Evolutionary conservation across 2,888 invertebrate species (phyloP).

Genomic region (Drosophila longiperda): DNA sequence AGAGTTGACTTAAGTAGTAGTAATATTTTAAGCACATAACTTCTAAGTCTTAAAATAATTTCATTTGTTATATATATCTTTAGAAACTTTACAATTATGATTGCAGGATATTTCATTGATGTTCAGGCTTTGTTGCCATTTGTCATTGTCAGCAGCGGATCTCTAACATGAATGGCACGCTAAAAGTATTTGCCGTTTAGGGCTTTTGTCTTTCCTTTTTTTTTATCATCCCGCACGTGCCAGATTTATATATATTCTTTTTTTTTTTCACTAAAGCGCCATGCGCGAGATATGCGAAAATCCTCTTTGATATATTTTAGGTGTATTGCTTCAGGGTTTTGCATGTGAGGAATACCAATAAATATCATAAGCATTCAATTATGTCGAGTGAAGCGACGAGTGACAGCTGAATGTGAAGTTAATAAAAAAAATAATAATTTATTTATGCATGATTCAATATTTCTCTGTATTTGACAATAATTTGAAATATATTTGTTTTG

Average conservation of each 20-base stretch:
- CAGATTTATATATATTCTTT: constrained; percentile 10
- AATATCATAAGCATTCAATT: constrained; percentile 38
- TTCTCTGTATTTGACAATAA: not conserved
- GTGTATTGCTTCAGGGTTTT: constrained; percentile 22
- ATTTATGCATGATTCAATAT: not conserved
- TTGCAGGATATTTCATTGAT: constrained; percentile 1
- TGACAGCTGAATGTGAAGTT: not conserved
- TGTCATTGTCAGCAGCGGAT: constrained; percentile 16
- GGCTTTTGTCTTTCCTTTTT: constrained; percentile 12
- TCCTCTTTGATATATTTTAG: constrained; percentile 42
- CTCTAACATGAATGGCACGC: constrained; percentile 17
- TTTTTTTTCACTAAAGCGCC: constrained; percentile 6
- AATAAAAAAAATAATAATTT: not conserved
- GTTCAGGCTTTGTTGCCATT: not conserved
- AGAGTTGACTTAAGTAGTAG: not conserved
- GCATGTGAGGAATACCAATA: constrained; percentile 24
- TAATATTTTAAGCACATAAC: not conserved
- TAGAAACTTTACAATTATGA: accelerated
- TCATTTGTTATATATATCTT: not conserved
- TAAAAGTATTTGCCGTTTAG: constrained; percentile 39
- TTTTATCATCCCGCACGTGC: constrained; percentile 31
- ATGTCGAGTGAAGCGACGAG: constrained; percentile 16
- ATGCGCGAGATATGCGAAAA: constrained; percentile 11
- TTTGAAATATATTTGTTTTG: not conserved
- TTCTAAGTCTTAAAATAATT: not conserved